Percentiles rank a stretch among this genome's conserved stretches.
Conservation (phyloP, 2,113 vertebrate species). For the Dicentrarchus labrax region DNA sequence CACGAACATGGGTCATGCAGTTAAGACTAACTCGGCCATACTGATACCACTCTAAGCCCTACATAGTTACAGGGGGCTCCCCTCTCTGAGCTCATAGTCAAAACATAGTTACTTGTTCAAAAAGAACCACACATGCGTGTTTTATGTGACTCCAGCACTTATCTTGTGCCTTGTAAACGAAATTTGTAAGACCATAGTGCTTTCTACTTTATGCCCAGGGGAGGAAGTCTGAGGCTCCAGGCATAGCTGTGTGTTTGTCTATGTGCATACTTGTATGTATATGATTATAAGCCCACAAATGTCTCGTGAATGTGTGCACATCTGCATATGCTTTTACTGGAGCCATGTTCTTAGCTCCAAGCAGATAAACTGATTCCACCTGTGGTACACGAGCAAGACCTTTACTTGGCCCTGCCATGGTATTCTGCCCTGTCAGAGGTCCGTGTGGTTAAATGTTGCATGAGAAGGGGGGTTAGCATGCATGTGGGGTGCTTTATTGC, state of each 20-base stretch:
- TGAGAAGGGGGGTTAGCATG: slow-evolving; percentile 15
- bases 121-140: slow-evolving; percentile 18
- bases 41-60: background rate
- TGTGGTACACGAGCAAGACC: slow-evolving; percentile 34
- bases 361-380: slow-evolving; percentile 70
- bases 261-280: slow-evolving; percentile 11
- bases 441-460: slow-evolving; percentile 53
- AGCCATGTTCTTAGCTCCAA: slow-evolving; percentile 12
- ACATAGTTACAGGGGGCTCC: slow-evolving; percentile 18
- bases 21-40: background rate
- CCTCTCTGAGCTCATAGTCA: slow-evolving; percentile 34
- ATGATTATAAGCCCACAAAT: slow-evolving; percentile 10
- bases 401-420: slow-evolving; percentile 36
- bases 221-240: slow-evolving; percentile 8
- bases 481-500: slow-evolving; percentile 43
- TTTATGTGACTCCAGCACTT: slow-evolving; percentile 28
- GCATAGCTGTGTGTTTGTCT: slow-evolving; percentile 7
- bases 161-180: slow-evolving; percentile 26
- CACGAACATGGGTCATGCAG: slow-evolving; percentile 23
- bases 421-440: slow-evolving; percentile 52
- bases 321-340: slow-evolving; percentile 50
- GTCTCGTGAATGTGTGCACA: slow-evolving; percentile 11
- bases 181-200: slow-evolving; percentile 1
- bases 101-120: slow-evolving; percentile 36
- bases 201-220: slow-evolving; percentile 22